Evolutionary conservation across 2,797 vertebrate genomes (phyloP), one percentile per base, ranked within the genome.

Genomic region (Pagetopsis macropterus): DNA sequence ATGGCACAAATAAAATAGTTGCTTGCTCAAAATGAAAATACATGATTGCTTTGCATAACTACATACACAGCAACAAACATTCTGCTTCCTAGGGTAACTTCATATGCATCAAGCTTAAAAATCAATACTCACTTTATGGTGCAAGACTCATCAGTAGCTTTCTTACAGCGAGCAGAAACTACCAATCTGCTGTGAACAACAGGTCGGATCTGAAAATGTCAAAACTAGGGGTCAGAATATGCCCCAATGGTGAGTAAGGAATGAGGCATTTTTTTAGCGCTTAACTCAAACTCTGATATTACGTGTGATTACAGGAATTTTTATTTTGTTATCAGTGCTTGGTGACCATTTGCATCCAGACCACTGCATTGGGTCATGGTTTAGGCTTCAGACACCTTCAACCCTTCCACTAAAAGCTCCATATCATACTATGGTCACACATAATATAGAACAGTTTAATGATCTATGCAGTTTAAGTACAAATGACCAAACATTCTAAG

Each of bases 141-240:
- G 70, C 81, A 76, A 60, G 91, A 87, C 37, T 93, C 93, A 62
- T 93, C 93, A 41, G 56, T 82, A 41, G 80, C 79, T 56, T 80
- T 93, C 54, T 88, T 89, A 93, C 95, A 96, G 90, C 90, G 94
- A 89, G 95, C 94, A 87, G 92, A 89, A 83, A 93, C 94, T 59
- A 80, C 51, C 61, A 95, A 90, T 83, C 82, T 90, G 81, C 93
- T 94, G 70, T 94, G 95, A 83, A 95, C 91, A 87, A 96, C 92
- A 12, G 94, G 94, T 78, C 66, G 91, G 86, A 96, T 94, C 95
- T 96, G 84, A 65, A 83, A 72, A 6, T 48, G 16, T 48, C 0
- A 70, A 19, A 57, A 70, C 0, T 8, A 56, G 1, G 4, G 40
- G 11, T 64, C 14, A 68, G 11, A 57, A 54, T 62, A 17, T 66